phyloP scores from a whole-genome alignment of 2,888 invertebrate species.

The Neelides folsomi region DNA sequence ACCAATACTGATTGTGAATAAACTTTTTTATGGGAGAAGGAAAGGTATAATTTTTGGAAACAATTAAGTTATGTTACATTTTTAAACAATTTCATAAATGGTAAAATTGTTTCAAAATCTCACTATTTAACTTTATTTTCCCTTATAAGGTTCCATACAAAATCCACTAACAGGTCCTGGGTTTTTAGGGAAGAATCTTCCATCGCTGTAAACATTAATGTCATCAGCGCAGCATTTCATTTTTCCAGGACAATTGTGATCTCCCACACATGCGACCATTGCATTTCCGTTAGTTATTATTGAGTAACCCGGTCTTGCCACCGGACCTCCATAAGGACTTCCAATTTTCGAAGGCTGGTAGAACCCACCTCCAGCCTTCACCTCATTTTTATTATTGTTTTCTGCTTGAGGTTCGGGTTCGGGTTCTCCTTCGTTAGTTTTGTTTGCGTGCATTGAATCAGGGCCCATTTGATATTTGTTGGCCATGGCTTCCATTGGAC shows the following conservation, averaged over 20 bases:
- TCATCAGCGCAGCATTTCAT: conserved; percentile 26
- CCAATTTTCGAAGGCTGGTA: background rate
- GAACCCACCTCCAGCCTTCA: background rate
- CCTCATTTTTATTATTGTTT: background rate
- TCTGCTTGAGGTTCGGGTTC: background rate
- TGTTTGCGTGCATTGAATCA: background rate
- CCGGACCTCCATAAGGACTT: background rate
- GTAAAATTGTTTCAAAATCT: no score
- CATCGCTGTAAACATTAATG: conserved; percentile 20
- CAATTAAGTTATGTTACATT: no score
- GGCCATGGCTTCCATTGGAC: conserved; percentile 20
- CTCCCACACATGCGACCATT: conserved; percentile 15
- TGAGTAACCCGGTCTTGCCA: background rate
- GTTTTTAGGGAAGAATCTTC: conserved; percentile 11
- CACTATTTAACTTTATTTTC: no score
- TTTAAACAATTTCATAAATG: no score
- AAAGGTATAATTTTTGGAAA: no score
- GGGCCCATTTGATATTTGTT: conserved; percentile 13
- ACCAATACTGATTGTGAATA: no score
- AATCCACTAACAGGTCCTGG: conserved; percentile 20
- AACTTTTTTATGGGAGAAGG: no score
- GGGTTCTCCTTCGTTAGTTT: background rate
- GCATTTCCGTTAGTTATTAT: background rate
- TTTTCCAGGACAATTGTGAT: conserved; percentile 21
- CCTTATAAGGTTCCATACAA: conserved; percentile 15